phyloP scores from a whole-genome alignment of 2,797 vertebrate species.

The Enteromius viviparus region DNA sequence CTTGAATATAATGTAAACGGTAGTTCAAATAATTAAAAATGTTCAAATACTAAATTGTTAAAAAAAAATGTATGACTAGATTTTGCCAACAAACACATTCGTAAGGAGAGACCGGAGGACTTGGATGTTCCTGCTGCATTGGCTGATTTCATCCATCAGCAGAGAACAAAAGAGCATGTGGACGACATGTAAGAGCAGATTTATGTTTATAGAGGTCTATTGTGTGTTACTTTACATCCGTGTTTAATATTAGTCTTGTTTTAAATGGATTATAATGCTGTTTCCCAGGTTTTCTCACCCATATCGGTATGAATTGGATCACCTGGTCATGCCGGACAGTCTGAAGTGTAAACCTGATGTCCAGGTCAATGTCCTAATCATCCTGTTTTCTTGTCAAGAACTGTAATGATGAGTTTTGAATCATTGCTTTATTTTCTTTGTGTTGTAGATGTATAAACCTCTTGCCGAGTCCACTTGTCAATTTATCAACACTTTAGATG shows the following conservation, averaged over 20 bases:
- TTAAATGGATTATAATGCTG: neutral
- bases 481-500: constrained; percentile 86
- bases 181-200: constrained; percentile 87
- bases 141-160: constrained; percentile 94
- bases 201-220: neutral
- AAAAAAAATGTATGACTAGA: constrained; percentile 65
- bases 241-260: neutral
- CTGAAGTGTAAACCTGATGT: constrained; percentile 83
- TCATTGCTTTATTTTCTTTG: neutral
- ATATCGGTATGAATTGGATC: constrained; percentile 92
- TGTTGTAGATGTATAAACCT: constrained; percentile 82
- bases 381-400: too few relatives aligned
- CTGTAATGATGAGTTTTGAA: neutral
- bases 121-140: constrained; percentile 91
- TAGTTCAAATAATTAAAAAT: neutral
- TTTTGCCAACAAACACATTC: constrained; percentile 83
- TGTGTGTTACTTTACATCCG: neutral
- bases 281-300: constrained; percentile 90
- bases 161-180: constrained; percentile 88
- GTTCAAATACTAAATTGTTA: neutral
- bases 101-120: constrained; percentile 88
- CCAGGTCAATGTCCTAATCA: constrained; percentile 75
- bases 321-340: constrained; percentile 79
- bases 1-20: neutral
- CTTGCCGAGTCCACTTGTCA: constrained; percentile 81